Conservation (phyloP, 2,888 invertebrate genomes). For the Ctena decussata region DNA sequence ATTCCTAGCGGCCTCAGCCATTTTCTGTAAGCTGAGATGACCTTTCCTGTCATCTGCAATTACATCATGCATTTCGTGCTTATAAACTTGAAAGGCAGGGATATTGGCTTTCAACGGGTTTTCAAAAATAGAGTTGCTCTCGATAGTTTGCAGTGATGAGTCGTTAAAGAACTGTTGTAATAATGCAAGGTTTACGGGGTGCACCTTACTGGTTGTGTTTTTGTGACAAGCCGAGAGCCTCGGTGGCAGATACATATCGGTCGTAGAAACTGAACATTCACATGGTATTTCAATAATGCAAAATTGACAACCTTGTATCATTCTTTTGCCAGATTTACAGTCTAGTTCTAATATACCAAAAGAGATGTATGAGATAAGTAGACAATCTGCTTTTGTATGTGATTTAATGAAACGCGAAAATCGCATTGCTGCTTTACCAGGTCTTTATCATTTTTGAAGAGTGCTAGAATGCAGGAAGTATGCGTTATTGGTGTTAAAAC, state of each 20-base stretch:
- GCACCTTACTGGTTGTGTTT: too few species aligned
- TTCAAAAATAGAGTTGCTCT: constrained; percentile 24
- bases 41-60: constrained; percentile 34
- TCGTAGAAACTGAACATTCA: too few species aligned
- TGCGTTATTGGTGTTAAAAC: constrained; percentile 2
- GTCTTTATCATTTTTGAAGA: constrained; percentile 26
- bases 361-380: background rate
- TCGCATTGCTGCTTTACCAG: background rate
- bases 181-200: background rate
- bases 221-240: background rate
- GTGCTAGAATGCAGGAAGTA: constrained; percentile 2
- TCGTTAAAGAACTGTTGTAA: constrained; percentile 10
- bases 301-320: constrained; percentile 10
- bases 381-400: background rate
- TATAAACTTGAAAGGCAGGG: constrained; percentile 26
- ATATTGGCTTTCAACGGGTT: constrained; percentile 13
- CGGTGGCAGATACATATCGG: background rate
- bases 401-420: background rate
- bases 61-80: constrained; percentile 25
- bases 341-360: background rate
- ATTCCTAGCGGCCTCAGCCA: constrained; percentile 32
- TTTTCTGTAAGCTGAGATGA: constrained; percentile 34
- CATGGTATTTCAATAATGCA: background rate
- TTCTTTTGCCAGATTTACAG: background rate
- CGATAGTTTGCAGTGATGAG: constrained; percentile 2